Evolutionary conservation across 1,140 invertebrate genomes (phyloP), one percentile per base, ranked within the genome.

Genomic region (Aphis craccivora): DNA sequence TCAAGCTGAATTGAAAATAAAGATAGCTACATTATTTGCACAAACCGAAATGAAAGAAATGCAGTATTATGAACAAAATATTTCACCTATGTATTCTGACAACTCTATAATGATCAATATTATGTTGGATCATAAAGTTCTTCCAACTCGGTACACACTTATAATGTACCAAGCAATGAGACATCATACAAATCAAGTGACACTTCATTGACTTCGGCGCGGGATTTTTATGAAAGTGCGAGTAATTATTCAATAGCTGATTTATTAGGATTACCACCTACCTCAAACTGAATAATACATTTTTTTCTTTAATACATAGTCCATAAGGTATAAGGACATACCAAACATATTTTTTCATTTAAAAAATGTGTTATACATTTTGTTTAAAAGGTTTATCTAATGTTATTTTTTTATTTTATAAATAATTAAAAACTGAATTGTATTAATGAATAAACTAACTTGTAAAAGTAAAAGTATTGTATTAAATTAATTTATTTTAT

Each of bases 161-260:
- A 55, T 55, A 55, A 55, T 55, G 23, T 25, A 55, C 53, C 53
- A 55, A 55, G 7, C 53, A 55, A 22, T 55, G 53, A 55, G 53
- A 55, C 53, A 55, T 55, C 53, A 55, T 55, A 55, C 53, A 55
- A 86, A n/a, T n/a, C 83, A 11, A n/a, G 40, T 86, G n/a, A 40
- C n/a, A 40, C 40, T 86, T 86, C 83, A 22, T 86, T 43, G 18
- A 43, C 83, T 43, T 35, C 40, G 83, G 40, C 83, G 40, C 23
- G 83, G 83, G 83, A 86, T 86, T 40, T 43, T 86, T 86, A 86
- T 86, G 83, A 86, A 86, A 86, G n/a, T 86, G 40, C 83, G 7
- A 86, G 37, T 22, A 86, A 86, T 22, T 55, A 55, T 55, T 55
- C 53, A 55, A 86, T 86, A n/a, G 40, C 40, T 22, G n/a, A 25